Percentiles rank a stretch among this genome's conserved stretches.
These are phyloP conservation scores for Xenops minutus DNA, from an alignment of 2,797 vertebrate species.

Conservation along the genomic window DNA sequence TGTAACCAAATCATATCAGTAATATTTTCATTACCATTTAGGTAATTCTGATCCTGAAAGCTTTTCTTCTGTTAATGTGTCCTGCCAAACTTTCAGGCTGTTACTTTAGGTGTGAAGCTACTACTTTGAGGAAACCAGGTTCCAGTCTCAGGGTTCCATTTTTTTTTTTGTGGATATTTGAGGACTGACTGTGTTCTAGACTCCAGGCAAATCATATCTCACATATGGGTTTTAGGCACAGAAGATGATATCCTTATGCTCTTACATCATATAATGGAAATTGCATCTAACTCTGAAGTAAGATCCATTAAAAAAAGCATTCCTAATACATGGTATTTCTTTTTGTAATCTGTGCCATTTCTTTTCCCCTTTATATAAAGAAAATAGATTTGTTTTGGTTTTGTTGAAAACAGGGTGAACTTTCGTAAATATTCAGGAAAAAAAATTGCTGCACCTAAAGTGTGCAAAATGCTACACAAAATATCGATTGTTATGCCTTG, in stretches of 20 bases:
- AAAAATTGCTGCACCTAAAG: not conserved
- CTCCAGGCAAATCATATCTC: accelerated
- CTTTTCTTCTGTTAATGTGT: not conserved
- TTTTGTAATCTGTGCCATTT: not conserved
- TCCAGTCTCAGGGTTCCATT: not conserved
- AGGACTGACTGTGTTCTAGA: not conserved
- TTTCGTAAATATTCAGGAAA: not conserved
- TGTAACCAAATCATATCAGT: not conserved
- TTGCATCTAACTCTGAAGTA: not conserved
- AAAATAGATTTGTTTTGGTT: not conserved
- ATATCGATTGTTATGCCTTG: not conserved
- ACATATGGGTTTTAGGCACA: accelerated
- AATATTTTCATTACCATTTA: not conserved
- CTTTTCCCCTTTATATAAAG: not conserved
- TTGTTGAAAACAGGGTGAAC: not conserved
- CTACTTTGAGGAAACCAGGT: not conserved
- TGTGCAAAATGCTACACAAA: not conserved
- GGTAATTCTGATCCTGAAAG: not conserved
- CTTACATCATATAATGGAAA: not conserved
- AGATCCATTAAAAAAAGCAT: not conserved
- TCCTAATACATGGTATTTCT: not conserved
- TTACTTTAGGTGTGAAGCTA: not conserved
- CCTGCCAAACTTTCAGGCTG: not conserved
- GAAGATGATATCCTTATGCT: not conserved
- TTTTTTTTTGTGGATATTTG: not conserved